phyloP scores from a whole-genome alignment of 2,888 invertebrate species.

The Hirudinaria manillensis region DNA sequence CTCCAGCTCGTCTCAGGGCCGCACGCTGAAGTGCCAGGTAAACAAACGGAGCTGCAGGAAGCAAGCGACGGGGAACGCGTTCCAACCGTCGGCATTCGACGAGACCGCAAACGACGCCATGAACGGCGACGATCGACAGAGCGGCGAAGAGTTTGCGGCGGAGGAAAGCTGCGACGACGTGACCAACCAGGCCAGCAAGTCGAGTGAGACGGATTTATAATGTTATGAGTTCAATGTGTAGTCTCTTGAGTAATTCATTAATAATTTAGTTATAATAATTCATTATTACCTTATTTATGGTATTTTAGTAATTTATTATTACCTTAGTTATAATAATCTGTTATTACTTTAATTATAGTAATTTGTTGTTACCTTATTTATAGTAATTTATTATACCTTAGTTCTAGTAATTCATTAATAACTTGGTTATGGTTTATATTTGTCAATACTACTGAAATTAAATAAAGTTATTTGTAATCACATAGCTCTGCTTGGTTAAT shows the following conservation, averaged over 20 bases:
- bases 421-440: too few species aligned
- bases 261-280: not conserved
- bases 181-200: not conserved
- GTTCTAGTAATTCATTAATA: too few species aligned
- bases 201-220: not conserved
- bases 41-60: not conserved
- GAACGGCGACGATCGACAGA: conserved; percentile 3
- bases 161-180: not conserved
- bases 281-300: too few species aligned
- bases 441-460: too few species aligned
- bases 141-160: not conserved
- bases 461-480: too few species aligned
- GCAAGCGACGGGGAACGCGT: not conserved
- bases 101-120: not conserved
- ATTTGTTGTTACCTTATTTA: too few species aligned
- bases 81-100: conserved; percentile 1
- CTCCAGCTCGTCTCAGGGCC: not conserved
- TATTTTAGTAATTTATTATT: too few species aligned
- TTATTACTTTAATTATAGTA: too few species aligned
- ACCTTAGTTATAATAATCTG: too few species aligned
- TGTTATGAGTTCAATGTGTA: not conserved
- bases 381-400: too few species aligned
- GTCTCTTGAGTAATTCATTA: not conserved
- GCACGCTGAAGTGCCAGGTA: not conserved
- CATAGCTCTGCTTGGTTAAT: too few species aligned